Evolutionary conservation across 2,797 vertebrate genomes (phyloP).

Genomic region (Pelobates cultripes): DNA sequence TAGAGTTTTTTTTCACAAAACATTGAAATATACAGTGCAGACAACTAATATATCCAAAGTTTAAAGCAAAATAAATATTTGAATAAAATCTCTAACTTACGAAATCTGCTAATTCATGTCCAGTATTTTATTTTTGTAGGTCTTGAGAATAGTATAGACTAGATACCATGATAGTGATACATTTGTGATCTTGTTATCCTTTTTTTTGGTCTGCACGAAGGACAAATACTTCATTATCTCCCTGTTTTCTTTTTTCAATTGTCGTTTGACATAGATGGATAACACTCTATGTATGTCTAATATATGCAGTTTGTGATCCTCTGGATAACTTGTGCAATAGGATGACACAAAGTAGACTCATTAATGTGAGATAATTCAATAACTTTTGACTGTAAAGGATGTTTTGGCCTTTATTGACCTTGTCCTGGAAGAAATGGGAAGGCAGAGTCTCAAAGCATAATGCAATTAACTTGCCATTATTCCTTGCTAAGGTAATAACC

Average conservation of each 20-base stretch:
- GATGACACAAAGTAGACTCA: conserved; percentile 28
- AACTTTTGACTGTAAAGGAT: conserved; percentile 37
- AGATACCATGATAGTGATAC: neutral
- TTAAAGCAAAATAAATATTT: no score
- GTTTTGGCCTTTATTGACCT: conserved; percentile 33
- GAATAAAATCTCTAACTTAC: no score
- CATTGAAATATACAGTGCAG: no score
- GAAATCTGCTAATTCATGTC: no score
- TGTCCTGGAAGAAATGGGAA: conserved; percentile 28
- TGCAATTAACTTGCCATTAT: neutral
- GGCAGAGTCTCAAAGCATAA: neutral
- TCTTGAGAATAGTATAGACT: no score
- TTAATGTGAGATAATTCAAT: conserved; percentile 34
- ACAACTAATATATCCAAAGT: no score
- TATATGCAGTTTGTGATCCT: conserved; percentile 36
- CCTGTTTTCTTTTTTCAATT: conserved; percentile 2
- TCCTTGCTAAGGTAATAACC: neutral
- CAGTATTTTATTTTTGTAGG: no score
- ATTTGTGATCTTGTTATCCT: neutral
- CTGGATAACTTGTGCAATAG: conserved; percentile 24
- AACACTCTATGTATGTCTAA: conserved; percentile 18
- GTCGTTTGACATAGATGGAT: conserved; percentile 40
- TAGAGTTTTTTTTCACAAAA: no score
- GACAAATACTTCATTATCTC: conserved; percentile 28
- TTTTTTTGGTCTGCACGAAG: conserved; percentile 16